Conservation (phyloP, 2,888 invertebrate genomes). For the Rhogogaster chlorosoma region DNA sequence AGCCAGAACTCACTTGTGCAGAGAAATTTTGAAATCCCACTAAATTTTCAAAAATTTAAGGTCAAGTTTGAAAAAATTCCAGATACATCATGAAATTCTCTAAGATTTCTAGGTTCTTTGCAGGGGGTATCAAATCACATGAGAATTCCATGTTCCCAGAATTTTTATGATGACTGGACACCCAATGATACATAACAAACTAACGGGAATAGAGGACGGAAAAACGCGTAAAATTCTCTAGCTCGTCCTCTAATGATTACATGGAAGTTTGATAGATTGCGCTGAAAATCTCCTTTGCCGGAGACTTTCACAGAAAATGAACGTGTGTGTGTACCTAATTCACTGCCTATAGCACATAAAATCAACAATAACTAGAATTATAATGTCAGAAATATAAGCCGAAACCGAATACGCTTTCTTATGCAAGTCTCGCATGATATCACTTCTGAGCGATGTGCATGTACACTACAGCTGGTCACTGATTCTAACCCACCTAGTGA, state of each 20-base stretch:
- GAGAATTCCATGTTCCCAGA: too few relatives aligned
- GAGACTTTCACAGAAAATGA: not conserved
- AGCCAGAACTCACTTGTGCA: too few relatives aligned
- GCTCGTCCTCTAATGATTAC: not conserved
- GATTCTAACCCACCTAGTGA: too few relatives aligned
- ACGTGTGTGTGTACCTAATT: not conserved
- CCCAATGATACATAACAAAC: not conserved
- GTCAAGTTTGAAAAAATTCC: too few relatives aligned
- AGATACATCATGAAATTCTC: too few relatives aligned
- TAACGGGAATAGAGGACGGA: not conserved
- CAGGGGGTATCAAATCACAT: too few relatives aligned
- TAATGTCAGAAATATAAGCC: not conserved
- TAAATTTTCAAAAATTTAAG: too few relatives aligned
- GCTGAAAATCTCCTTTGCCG: not conserved
- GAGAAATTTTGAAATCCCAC: too few relatives aligned
- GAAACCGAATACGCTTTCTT: not conserved
- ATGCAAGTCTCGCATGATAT: too few relatives aligned
- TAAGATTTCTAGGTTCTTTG: too few relatives aligned
- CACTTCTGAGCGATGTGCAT: not conserved
- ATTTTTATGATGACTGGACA: too few relatives aligned
- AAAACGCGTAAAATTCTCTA: not conserved
- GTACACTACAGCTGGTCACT: constrained; percentile 8
- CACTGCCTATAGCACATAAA: not conserved
- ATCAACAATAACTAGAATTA: not conserved
- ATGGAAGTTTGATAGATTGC: not conserved